phyloP scores from a whole-genome alignment of 2,797 vertebrate species.

The Pseudotriccus pelzelni region DNA sequence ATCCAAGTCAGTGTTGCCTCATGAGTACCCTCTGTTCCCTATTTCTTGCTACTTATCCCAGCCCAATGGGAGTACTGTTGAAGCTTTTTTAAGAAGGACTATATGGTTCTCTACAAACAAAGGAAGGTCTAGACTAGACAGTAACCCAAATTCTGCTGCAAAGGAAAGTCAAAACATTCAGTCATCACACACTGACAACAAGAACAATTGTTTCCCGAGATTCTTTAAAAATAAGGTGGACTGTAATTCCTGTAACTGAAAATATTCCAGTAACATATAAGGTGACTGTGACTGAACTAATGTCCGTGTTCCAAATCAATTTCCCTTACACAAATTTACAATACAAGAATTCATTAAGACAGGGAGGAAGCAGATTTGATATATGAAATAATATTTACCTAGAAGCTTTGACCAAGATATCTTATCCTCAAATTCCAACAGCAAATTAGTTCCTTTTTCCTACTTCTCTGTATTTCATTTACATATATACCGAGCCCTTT shows the following conservation, averaged over 20 bases:
- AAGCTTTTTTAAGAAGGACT: background rate
- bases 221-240: background rate
- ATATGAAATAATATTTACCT: conserved; percentile 17
- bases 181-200: background rate
- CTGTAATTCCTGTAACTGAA: background rate
- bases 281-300: background rate
- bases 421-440: background rate
- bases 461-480: conserved; percentile 45
- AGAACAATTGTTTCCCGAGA: background rate
- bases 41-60: background rate
- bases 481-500: background rate
- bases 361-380: background rate
- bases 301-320: background rate
- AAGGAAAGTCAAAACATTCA: background rate
- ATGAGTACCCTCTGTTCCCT: background rate
- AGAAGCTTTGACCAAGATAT: background rate
- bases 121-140: background rate
- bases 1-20: background rate
- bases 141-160: background rate
- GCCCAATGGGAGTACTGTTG: background rate
- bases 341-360: background rate
- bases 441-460: background rate
- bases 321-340: conserved; percentile 1
- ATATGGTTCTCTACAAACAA: background rate
- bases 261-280: background rate